Conservation (phyloP, 2,888 invertebrate species). For the Tortrix viridana region DNA sequence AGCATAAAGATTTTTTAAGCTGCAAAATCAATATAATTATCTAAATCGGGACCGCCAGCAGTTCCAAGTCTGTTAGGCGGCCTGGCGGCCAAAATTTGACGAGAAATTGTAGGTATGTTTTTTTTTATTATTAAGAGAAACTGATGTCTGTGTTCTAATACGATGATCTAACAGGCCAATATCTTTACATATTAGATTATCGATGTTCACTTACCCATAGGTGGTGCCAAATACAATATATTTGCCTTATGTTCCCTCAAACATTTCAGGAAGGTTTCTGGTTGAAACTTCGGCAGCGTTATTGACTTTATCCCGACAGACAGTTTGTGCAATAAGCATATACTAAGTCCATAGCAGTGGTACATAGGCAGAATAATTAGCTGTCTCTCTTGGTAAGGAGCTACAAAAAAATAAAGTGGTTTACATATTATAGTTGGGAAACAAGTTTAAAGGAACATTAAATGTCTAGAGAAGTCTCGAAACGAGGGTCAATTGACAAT, state of each 20-base stretch:
- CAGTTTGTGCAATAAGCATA: slow-evolving; percentile 83
- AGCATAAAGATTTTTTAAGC: no score
- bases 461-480: no score
- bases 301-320: slow-evolving; percentile 85
- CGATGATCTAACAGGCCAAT: no score
- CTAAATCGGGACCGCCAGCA: no score
- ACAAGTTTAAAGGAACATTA: no score
- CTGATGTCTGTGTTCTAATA: no score
- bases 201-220: slow-evolving; percentile 83
- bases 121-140: background rate
- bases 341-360: slow-evolving; percentile 88
- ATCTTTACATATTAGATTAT: no score
- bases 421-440: background rate
- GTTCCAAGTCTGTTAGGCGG: no score
- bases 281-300: slow-evolving; percentile 89
- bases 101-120: no score
- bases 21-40: no score
- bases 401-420: slow-evolving; percentile 47
- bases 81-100: no score
- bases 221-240: slow-evolving; percentile 89
- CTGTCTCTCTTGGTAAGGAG: slow-evolving; percentile 77
- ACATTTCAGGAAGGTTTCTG: slow-evolving; percentile 85
- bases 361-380: slow-evolving; percentile 88
- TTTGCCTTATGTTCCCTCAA: slow-evolving; percentile 85
- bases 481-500: no score